Conservation (phyloP, 2,888 invertebrate species). For the Synanthedon formicaeformis region DNA sequence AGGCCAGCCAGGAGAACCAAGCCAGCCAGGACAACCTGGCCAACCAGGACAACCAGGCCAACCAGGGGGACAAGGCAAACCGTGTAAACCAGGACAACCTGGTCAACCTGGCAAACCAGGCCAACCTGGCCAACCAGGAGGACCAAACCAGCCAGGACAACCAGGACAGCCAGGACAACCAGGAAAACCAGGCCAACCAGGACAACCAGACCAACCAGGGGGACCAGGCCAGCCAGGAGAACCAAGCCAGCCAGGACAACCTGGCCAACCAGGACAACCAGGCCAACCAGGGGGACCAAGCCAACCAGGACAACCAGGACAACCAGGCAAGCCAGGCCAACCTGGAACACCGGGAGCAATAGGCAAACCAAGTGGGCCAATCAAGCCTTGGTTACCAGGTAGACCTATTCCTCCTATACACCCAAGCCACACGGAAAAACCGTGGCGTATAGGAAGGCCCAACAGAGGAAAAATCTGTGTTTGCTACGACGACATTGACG, state of each 20-base stretch:
- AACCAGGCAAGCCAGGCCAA: background rate
- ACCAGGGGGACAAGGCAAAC: too few relatives aligned
- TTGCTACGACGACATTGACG: background rate
- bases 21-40: too few relatives aligned
- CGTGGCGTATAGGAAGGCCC: background rate
- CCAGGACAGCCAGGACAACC: background rate
- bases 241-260: too few relatives aligned
- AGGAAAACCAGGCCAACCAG: background rate
- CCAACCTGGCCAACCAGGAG: background rate
- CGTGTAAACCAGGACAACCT: too few relatives aligned
- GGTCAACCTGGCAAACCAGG: background rate
- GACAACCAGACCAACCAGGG: background rate
- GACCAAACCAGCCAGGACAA: background rate
- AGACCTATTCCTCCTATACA: background rate
- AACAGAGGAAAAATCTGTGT: background rate
- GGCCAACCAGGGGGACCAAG: too few relatives aligned
- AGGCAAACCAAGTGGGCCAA: background rate
- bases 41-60: too few relatives aligned
- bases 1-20: too few relatives aligned
- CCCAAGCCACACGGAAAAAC: background rate
- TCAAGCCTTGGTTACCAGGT: background rate
- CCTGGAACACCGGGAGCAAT: background rate
- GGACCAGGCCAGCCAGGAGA: too few relatives aligned
- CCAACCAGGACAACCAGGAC: background rate
- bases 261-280: too few relatives aligned